phyloP scores from a whole-genome alignment of 2,113 vertebrate genomes.

The Hippocampus abdominalis region DNA sequence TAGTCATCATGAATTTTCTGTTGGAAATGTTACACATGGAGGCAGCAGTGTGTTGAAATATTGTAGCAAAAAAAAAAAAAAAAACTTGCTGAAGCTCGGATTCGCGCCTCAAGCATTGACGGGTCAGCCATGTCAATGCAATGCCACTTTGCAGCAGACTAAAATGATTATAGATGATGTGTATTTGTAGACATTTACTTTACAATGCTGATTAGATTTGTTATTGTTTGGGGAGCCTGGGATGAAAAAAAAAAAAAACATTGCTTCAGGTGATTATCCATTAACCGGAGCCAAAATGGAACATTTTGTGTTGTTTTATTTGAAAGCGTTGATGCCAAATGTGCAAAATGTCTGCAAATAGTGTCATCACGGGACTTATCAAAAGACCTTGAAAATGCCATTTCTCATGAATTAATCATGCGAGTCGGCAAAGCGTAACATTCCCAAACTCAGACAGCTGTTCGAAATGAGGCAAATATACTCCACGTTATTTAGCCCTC shows the following conservation, averaged over 20 bases:
- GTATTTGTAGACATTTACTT: background rate
- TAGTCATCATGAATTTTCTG: background rate
- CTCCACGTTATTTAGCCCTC: conserved; percentile 10
- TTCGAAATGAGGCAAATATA: background rate
- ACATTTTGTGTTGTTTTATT: background rate
- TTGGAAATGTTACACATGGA: no score
- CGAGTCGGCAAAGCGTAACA: background rate
- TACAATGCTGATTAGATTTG: conserved; percentile 5
- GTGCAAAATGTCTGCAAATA: background rate
- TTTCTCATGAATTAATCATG: background rate
- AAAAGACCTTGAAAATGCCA: background rate
- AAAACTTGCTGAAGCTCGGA: background rate
- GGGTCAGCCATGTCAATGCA: background rate
- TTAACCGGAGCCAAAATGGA: background rate
- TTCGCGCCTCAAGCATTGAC: background rate
- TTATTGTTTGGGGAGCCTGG: conserved; percentile 5
- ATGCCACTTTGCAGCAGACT: background rate
- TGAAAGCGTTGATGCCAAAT: background rate
- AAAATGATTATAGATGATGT: background rate
- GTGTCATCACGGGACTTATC: background rate
- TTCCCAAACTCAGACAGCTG: background rate
- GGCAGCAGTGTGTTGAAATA: background rate
- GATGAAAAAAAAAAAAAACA: background rate
- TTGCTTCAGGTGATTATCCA: background rate
- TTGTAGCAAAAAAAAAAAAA: background rate